A percentile compares a stretch with the other conserved stretches of the same genome.
Evolutionary conservation across 1,140 invertebrate species (phyloP).

Genomic region (Belonocnema kinseyi): DNA sequence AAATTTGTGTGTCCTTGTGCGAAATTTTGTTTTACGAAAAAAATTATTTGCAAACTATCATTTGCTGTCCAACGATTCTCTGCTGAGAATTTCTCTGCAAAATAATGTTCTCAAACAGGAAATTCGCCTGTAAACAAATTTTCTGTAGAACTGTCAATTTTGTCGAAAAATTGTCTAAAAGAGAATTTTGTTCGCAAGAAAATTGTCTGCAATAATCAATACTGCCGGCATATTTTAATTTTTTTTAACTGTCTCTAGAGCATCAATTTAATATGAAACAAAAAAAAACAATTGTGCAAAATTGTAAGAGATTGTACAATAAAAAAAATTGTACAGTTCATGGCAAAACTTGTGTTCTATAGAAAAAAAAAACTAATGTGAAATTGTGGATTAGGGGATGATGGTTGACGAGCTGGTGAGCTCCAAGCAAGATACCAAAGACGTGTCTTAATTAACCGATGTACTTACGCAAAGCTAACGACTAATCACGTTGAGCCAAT

Average conservation of each 20-base stretch:
- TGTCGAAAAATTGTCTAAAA: neutral
- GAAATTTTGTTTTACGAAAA: neutral
- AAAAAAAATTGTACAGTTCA: no score
- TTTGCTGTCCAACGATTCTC: neutral
- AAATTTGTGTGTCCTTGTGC: neutral
- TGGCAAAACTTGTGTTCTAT: no score
- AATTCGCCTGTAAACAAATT: neutral
- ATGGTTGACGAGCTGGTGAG: constrained; percentile 36
- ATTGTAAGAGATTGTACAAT: no score
- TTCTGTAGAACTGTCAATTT: neutral
- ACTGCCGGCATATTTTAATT: no score
- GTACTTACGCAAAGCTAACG: constrained; percentile 61
- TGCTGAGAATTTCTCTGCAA: neutral
- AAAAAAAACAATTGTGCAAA: no score
- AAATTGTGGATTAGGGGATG: constrained; percentile 12
- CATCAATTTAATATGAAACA: no score
- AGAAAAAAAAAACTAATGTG: neutral
- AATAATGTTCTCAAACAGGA: neutral
- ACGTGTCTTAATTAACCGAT: constrained; percentile 66
- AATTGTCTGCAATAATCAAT: neutral
- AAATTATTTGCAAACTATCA: neutral
- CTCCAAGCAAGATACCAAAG: constrained; percentile 65
- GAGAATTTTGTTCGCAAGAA: neutral
- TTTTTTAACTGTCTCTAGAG: no score
- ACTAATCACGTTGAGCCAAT: constrained; percentile 58